Base-by-base conservation (phyloP, 1,140 invertebrate species). In the Atta colombica region DNA sequence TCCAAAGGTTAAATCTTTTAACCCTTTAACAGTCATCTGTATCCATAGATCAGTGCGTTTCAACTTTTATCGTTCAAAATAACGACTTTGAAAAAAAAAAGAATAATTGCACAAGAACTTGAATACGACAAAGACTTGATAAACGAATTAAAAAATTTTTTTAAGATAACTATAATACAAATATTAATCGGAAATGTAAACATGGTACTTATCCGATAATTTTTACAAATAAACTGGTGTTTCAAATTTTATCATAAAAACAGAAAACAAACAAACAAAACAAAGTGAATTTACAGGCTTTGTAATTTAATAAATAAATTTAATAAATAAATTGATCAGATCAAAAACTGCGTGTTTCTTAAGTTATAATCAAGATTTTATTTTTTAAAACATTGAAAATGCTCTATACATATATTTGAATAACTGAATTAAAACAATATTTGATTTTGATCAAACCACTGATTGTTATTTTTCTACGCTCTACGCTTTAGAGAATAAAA, bases 1-100 rank as follows among this genome's bases (percentile, higher is more conserved):
- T 78, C 6, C 16, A 66, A 78, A 78, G 39, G 60, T 66, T 49
- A 77, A 65, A 10, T 66, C 10, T 51, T 51, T 49, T 66, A 51
- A 66, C 77, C 16, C 6, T 66, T 16, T 66, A 63, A 66, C 45
- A 45, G 3, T 51, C 25, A 31, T 51, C 39, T 51, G 12, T 10
- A 66, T 31, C 21, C 21, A 18, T 78, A 66, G 18, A 66, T 39
- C 6, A 16, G 39, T 66, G 39, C 16, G 18, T 3, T 66, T 78
- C 25, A 65, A 78, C 25, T 66, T 78, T 77, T 65, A 7, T 35
- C 6, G 3, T 25, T n/a, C 25, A n/a, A 77, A 49, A 6, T 51
- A 51, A 66, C 35, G 6, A 69, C n/a, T 77, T 61, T 6, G 10
- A 77, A 39, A 8, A 60, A 75, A 75, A 77, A 5, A 74, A 18